Evolutionary conservation across 2,888 invertebrate genomes (phyloP).

Genomic region (Scaptomyza polygonia): DNA sequence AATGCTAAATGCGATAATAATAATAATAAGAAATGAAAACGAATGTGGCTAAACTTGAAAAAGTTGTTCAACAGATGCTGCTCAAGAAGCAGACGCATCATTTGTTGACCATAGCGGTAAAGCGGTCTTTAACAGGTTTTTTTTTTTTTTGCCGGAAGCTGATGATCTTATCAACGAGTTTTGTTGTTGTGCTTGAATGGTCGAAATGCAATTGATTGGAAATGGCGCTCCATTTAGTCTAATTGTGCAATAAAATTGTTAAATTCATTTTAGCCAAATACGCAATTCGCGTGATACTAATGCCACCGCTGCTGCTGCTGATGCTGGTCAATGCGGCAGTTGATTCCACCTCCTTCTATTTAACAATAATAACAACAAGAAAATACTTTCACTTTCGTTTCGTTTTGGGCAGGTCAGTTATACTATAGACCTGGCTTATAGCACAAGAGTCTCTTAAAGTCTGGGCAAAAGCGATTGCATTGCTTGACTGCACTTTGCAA

Average conservation of each 20-base stretch:
- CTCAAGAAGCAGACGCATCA: conserved; percentile 16
- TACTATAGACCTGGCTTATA: conserved; percentile 33
- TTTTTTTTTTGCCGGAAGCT: conserved; percentile 47
- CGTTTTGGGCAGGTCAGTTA: conserved; percentile 70
- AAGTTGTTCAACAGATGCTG: conserved; percentile 1
- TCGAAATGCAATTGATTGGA: conserved; percentile 46
- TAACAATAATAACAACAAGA: conserved; percentile 37
- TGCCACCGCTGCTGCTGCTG: background rate
- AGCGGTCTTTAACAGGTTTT: conserved; percentile 29
- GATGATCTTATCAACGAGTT: conserved; percentile 49
- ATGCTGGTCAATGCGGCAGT: conserved; percentile 59
- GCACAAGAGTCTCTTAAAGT: conserved; percentile 27
- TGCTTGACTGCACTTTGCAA: conserved; percentile 73
- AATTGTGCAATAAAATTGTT: conserved; percentile 58
- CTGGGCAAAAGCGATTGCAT: conserved; percentile 38
- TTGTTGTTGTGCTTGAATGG: conserved; percentile 13
- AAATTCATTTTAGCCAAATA: conserved; percentile 52
- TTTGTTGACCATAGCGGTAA: conserved; percentile 24
- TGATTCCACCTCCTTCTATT: conserved; percentile 36
- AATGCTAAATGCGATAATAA: conserved; percentile 8
- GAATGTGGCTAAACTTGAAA: conserved; percentile 57
- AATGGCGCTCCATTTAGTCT: conserved; percentile 37
- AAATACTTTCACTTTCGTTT: conserved; percentile 70
- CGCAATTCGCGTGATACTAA: conserved; percentile 54
- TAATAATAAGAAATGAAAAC: conserved; percentile 21